Base-by-base conservation (phyloP, 2,888 invertebrate genomes). In the Entomobrya proxima region DNA sequence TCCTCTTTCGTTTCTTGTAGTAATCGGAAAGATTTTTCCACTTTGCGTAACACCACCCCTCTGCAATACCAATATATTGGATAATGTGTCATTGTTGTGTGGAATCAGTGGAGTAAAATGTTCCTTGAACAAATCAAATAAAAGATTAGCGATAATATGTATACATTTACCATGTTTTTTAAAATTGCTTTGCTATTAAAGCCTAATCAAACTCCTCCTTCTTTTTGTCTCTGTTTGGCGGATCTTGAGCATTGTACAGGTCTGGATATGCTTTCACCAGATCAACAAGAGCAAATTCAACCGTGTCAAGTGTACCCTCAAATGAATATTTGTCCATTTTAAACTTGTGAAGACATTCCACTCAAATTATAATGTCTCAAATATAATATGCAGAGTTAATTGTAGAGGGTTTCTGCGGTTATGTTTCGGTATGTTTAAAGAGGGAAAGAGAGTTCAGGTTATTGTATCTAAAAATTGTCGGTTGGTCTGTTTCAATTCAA, bases 1-100 rank as follows among this genome's bases (percentile, higher is more conserved):
- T 55, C 27, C 67, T 79, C 50, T 35, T 64, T 35, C 79, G 32
- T 13, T 67, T 67, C n/a, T 79, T 79, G 50, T 79, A 79, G 44
- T 79, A 79, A 44, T 79, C 79, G 5, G 37, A 4, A 24, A 79
- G 67, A 47, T 67, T 79, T 47, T 44, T 40, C 79, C 79, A 79
- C 47, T 79, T 79, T 40, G 37, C 32, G 15, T 77, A 77, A 40
- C 77, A 77, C 77, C 77, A 77, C 4, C 61, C 77, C 37, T 77
- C 77, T 77, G 27, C 13, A 58, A 15, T 15, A 24, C 1, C 52
- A n/a, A n/a, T n/a, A n/a, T n/a, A n/a, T n/a, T n/a, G n/a, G n/a
- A n/a, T n/a, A n/a, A n/a, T n/a, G n/a, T n/a, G n/a, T n/a, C n/a
- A n/a, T n/a, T n/a, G n/a, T n/a, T n/a, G n/a, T n/a, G n/a, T n/a